A percentile compares a stretch with the other conserved stretches of the same genome.
phyloP scores from a whole-genome alignment of 2,888 invertebrate species.

The Mystacides longicornis region DNA sequence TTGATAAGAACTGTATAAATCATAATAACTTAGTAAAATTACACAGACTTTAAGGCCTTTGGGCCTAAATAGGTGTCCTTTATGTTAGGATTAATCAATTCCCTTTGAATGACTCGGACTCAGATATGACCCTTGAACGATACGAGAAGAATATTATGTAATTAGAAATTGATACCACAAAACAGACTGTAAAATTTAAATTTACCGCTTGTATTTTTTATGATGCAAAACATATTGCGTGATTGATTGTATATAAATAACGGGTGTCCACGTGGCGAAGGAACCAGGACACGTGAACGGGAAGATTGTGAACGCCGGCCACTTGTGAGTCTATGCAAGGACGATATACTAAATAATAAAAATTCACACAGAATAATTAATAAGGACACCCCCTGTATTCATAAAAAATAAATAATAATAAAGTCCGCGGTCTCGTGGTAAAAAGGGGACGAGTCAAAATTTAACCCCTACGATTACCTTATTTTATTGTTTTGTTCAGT shows the following conservation, averaged over 20 bases:
- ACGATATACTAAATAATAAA: conserved; percentile 8
- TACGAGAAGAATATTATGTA: too few species aligned
- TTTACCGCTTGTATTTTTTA: conserved; percentile 4
- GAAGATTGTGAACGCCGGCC: conserved; percentile 7
- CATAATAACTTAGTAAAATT: too few species aligned
- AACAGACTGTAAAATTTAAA: not conserved
- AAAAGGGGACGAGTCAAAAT: too few species aligned
- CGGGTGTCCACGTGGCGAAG: conserved; percentile 8
- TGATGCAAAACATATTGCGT: conserved; percentile 6
- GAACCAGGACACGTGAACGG: not conserved
- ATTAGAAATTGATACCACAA: not conserved
- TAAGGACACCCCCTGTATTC: not conserved
- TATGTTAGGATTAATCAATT: too few species aligned
- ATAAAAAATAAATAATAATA: not conserved
- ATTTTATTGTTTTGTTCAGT: too few species aligned
- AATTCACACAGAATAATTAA: conserved; percentile 11
- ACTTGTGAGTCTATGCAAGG: conserved; percentile 9
- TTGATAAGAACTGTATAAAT: too few species aligned
- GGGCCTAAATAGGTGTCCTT: too few species aligned
- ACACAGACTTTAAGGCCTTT: too few species aligned
- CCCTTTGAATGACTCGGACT: too few species aligned
- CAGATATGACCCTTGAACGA: too few species aligned
- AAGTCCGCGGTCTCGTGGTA: too few species aligned
- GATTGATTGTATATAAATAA: conserved; percentile 17
- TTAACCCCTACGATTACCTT: too few species aligned